Conservation (phyloP, 2,888 invertebrate species). For the Oscheius sp. region DNA sequence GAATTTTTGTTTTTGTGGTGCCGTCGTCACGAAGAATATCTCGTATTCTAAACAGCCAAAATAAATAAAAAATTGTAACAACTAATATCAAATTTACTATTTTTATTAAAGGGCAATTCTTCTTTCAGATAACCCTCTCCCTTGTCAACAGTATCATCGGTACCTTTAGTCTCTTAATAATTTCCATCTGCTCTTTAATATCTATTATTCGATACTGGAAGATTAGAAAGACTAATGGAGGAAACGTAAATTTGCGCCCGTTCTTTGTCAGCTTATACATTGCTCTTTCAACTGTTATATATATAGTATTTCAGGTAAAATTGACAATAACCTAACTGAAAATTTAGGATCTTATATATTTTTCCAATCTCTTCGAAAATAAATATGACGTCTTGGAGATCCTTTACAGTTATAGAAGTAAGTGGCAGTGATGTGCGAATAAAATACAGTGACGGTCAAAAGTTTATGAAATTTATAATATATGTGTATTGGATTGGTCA, state of each 20-base stretch:
- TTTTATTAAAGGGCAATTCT: no score
- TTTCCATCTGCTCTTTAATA: neutral
- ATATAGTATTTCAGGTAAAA: neutral
- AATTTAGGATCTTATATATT: conserved; percentile 3
- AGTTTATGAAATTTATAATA: no score
- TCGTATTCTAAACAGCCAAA: no score
- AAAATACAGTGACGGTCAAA: no score
- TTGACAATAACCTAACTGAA: neutral
- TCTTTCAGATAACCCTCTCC: conserved; percentile 9
- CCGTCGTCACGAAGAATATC: no score
- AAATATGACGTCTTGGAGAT: conserved; percentile 1
- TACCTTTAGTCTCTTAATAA: neutral
- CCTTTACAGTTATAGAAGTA: conserved; percentile 9
- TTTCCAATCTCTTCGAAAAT: neutral
- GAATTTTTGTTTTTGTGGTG: no score
- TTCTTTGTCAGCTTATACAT: conserved; percentile 3
- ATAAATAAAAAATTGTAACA: no score
- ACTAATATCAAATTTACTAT: no score
- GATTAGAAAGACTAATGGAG: neutral
- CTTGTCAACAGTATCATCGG: conserved; percentile 1
- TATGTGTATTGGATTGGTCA: no score
- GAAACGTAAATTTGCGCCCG: neutral
- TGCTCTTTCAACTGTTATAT: neutral
- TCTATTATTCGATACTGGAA: neutral
- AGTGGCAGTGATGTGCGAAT: no score